Evolutionary conservation across 2,797 vertebrate genomes (phyloP).

Genomic region (Coluber constrictor): DNA sequence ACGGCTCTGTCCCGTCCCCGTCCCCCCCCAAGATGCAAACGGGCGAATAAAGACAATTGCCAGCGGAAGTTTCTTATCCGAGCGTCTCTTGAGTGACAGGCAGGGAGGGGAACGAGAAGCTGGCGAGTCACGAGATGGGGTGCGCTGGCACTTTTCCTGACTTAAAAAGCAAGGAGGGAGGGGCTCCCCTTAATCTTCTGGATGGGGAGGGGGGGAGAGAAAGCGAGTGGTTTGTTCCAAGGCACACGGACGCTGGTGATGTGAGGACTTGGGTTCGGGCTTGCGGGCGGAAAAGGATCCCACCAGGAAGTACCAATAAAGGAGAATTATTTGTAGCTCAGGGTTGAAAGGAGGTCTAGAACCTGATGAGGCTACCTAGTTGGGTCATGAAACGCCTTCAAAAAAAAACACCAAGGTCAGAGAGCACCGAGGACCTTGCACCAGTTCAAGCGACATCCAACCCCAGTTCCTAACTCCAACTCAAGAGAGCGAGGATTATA

Average conservation of each 20-base stretch:
- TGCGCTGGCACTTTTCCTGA: not conserved
- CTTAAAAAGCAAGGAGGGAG: not conserved
- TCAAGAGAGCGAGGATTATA: not conserved
- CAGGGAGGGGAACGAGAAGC: not conserved
- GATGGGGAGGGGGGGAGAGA: not conserved
- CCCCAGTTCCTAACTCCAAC: not conserved
- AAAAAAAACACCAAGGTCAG: not conserved
- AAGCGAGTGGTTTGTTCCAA: not conserved
- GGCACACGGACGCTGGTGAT: not conserved
- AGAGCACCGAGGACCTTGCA: no score
- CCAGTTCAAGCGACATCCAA: not conserved
- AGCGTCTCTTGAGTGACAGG: not conserved
- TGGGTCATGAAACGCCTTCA: no score
- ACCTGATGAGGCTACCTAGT: not conserved
- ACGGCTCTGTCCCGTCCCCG: not conserved
- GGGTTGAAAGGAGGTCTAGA: not conserved
- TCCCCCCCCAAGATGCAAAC: not conserved
- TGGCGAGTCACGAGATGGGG: not conserved
- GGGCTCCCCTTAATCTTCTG: not conserved
- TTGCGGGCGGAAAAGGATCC: not conserved
- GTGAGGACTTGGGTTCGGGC: not conserved
- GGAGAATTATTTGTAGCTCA: not conserved
- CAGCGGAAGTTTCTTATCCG: conserved; percentile 14
- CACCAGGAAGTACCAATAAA: not conserved
- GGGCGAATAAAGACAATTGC: not conserved